Evolutionary conservation across 1,140 invertebrate genomes (phyloP).

Genomic region (Rhyacophila brunnea): DNA sequence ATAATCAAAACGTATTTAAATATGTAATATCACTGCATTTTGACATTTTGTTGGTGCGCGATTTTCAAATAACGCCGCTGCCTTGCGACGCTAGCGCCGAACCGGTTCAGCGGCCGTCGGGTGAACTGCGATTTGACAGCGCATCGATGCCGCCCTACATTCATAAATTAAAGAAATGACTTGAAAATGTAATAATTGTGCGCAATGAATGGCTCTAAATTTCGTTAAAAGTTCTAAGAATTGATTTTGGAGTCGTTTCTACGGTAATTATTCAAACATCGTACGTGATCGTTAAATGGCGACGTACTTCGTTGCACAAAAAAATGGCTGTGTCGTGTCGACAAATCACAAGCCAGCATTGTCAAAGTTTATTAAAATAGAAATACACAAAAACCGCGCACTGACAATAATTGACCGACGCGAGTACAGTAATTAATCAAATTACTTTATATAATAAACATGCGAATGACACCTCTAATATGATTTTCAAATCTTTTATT

Average conservation of each 20-base stretch:
- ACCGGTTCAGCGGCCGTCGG: slow-evolving; percentile 9
- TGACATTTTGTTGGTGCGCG: no score
- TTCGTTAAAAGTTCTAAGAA: no score
- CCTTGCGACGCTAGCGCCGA: slow-evolving; percentile 5
- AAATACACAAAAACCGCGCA: neutral
- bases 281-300: neutral
- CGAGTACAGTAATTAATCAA: neutral
- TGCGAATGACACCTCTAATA: neutral
- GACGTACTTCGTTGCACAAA: slow-evolving; percentile 24
- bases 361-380: slow-evolving; percentile 11
- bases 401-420: neutral
- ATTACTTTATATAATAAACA: slow-evolving; percentile 7
- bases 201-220: no score
- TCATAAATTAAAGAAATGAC: neutral
- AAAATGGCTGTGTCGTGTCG: slow-evolving; percentile 27
- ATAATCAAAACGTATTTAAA: no score
- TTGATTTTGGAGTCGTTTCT: no score
- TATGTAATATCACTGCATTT: no score
- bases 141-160: slow-evolving; percentile 18
- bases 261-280: no score
- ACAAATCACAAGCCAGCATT: slow-evolving; percentile 21
- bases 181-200: no score
- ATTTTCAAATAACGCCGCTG: neutral
- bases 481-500: no score
- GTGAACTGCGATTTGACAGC: slow-evolving; percentile 16